phyloP scores from a whole-genome alignment of 2,113 vertebrate genomes.

The Tenrec ecaudatus region DNA sequence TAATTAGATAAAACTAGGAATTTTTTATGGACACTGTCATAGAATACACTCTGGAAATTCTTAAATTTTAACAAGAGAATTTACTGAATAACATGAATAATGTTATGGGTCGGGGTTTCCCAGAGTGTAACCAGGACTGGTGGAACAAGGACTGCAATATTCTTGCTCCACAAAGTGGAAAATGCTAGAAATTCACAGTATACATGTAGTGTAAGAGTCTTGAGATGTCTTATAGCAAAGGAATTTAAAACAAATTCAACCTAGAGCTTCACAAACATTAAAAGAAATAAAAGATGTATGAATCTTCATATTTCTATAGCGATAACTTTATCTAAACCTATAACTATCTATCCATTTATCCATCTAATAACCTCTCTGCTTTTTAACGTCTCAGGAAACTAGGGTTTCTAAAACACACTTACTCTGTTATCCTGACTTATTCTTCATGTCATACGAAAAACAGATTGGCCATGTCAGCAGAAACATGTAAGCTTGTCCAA shows the following conservation, averaged over 20 bases:
- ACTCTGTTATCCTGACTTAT: constrained; percentile 17
- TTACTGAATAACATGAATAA: constrained; percentile 49
- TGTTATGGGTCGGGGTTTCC: constrained; percentile 39
- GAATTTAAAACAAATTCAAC: neutral
- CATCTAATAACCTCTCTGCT: neutral
- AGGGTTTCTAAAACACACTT: neutral
- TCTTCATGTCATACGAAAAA: constrained; percentile 42
- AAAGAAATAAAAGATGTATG: neutral
- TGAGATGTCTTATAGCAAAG: neutral
- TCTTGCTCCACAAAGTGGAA: neutral
- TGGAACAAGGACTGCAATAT: neutral
- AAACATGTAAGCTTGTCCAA: constrained; percentile 39
- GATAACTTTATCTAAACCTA: neutral
- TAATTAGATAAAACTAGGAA: constrained; percentile 66
- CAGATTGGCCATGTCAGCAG: neutral
- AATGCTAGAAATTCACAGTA: constrained; percentile 10
- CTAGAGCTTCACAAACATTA: neutral
- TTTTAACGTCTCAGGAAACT: constrained; percentile 40
- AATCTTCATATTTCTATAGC: neutral
- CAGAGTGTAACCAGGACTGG: neutral
- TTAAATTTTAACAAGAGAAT: constrained; percentile 53
- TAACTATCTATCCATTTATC: too few relatives aligned
- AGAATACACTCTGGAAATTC: constrained; percentile 63
- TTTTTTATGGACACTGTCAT: constrained; percentile 63
- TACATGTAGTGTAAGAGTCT: neutral